A percentile compares a stretch with the other conserved stretches of the same genome.
phyloP scores from a whole-genome alignment of 2,888 invertebrate species.

The Leucoma salicis region DNA sequence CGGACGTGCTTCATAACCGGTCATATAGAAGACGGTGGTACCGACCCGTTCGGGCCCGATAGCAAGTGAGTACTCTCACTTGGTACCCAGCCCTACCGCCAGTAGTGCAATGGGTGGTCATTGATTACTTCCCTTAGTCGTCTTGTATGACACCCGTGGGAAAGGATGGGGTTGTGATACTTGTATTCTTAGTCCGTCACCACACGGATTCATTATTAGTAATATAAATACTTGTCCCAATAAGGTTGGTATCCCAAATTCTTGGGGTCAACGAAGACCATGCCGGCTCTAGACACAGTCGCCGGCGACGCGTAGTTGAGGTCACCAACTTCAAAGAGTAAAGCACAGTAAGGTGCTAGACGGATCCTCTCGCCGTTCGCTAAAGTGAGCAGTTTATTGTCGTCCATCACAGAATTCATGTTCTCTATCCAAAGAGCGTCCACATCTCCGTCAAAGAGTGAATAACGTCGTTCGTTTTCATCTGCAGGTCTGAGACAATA shows the following conservation, averaged over 20 bases:
- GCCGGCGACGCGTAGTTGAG: constrained; percentile 95
- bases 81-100: too few species aligned
- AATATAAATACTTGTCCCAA: constrained; percentile 89
- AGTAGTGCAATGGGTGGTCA: too few species aligned
- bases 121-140: too few species aligned
- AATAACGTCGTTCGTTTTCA: constrained; percentile 89
- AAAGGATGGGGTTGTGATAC: too few species aligned
- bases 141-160: too few species aligned
- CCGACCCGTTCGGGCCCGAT: too few species aligned
- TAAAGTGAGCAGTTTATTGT: constrained; percentile 93
- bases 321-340: constrained; percentile 95
- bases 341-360: constrained; percentile 89
- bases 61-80: too few species aligned
- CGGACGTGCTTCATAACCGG: too few species aligned
- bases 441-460: constrained; percentile 96
- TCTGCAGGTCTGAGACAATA: constrained; percentile 83
- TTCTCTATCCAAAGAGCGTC: constrained; percentile 98
- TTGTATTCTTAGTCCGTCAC: too few species aligned
- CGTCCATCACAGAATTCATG: constrained; percentile 99
- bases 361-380: constrained; percentile 95
- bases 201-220: too few species aligned
- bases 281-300: constrained; percentile 95
- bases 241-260: constrained; percentile 93
- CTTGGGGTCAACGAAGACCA: constrained; percentile 97
- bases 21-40: too few species aligned